A percentile compares a stretch with the other conserved stretches of the same genome.
Conservation (phyloP, 2,113 vertebrate genomes). For the Procavia capensis region DNA sequence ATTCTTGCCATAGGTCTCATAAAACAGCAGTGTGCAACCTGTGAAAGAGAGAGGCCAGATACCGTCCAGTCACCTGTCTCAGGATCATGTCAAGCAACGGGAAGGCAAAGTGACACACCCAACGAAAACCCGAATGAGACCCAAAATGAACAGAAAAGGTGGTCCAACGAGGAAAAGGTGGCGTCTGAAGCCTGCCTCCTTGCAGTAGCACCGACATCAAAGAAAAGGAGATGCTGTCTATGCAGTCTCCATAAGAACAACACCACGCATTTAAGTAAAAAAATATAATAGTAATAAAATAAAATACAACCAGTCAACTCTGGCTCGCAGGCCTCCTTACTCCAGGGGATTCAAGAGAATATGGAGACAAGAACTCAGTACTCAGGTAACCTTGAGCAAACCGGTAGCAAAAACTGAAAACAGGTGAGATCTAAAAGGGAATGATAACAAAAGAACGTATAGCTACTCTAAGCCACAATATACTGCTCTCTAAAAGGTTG, state of each 20-base stretch:
- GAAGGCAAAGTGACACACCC: background rate
- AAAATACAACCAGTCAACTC: background rate
- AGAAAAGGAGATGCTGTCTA: background rate
- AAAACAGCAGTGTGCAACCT: constrained; percentile 97
- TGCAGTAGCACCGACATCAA: accelerated
- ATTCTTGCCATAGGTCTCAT: constrained; percentile 94
- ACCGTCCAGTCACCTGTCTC: background rate
- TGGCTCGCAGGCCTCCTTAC: background rate
- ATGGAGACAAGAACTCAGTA: too few relatives aligned
- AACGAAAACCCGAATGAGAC: background rate
- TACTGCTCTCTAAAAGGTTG: accelerated
- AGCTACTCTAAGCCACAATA: accelerated
- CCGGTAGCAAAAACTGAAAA: background rate
- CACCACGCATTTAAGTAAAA: accelerated
- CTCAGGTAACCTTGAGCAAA: accelerated
- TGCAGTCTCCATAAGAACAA: too few relatives aligned
- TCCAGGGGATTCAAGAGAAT: background rate
- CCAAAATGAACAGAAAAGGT: accelerated
- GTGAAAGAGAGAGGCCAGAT: constrained; percentile 46
- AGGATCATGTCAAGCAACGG: background rate
- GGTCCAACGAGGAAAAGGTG: background rate
- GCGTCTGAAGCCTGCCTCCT: background rate
- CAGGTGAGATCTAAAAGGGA: too few relatives aligned
- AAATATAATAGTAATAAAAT: too few relatives aligned
- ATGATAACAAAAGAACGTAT: accelerated